Conservation (phyloP, 37 sponge, comb jelly and placozoan species). For the Agelas oroides region DNA sequence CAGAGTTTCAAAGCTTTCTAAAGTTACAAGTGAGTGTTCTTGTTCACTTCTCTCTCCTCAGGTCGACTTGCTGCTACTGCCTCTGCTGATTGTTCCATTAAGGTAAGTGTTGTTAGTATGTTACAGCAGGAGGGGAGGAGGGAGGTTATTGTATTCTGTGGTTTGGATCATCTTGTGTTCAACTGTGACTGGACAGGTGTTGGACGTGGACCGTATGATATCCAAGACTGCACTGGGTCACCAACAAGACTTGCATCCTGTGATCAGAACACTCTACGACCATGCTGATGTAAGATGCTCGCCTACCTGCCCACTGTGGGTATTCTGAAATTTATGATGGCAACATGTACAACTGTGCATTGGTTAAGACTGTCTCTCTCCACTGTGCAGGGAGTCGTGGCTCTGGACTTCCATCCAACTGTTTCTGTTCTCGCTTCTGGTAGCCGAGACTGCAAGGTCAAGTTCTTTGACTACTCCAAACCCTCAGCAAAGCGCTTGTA, state of each 20-base stretch:
- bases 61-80: slow-evolving; percentile 84
- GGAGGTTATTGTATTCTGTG: no score
- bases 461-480: slow-evolving; percentile 93
- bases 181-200: slow-evolving; percentile 28
- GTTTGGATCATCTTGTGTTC: no score
- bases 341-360: neutral
- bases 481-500: slow-evolving; percentile 87
- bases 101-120: slow-evolving; percentile 50
- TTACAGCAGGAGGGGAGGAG: no score
- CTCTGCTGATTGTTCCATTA: slow-evolving; percentile 83
- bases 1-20: neutral
- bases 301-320: neutral
- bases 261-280: slow-evolving; percentile 92
- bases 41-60: neutral
- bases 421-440: slow-evolving; percentile 88
- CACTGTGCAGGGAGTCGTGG: slow-evolving; percentile 75
- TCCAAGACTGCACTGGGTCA: slow-evolving; percentile 70
- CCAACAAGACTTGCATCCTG: slow-evolving; percentile 85
- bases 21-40: no score
- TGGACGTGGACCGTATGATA: slow-evolving; percentile 93
- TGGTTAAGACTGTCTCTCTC: no score
- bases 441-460: slow-evolving; percentile 86
- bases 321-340: no score
- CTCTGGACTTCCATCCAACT: slow-evolving; percentile 93
- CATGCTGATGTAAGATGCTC: slow-evolving; percentile 63